These are phyloP conservation scores for Latheticus oryzae DNA, from an alignment of 2,888 invertebrate species.

Conservation along the genomic window DNA sequence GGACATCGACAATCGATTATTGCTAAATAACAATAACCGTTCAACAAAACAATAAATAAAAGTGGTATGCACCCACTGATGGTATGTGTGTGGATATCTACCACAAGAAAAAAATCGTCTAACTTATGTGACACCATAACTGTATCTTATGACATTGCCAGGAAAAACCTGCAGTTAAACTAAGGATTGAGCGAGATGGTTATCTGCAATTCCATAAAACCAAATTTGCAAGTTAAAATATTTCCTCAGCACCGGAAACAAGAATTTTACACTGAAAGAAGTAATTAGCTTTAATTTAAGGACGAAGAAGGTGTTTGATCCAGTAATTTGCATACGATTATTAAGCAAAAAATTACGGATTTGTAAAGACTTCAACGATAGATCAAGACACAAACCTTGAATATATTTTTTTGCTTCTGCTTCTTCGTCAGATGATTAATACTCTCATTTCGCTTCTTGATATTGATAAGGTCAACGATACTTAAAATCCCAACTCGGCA, in stretches of 20 bases:
- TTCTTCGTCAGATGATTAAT: too few species aligned
- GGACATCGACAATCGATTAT: conserved; percentile 29
- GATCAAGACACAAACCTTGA: conserved; percentile 11
- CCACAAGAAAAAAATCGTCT: conserved; percentile 21
- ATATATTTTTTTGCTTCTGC: too few species aligned
- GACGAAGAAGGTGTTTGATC: conserved; percentile 13
- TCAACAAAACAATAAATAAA: conserved; percentile 30
- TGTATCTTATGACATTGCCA: conserved; percentile 26
- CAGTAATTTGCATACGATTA: conserved; percentile 3
- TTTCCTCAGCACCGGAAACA: conserved; percentile 10
- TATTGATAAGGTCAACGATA: too few species aligned
- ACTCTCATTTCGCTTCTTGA: too few species aligned
- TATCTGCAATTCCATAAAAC: conserved; percentile 17
- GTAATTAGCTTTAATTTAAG: conserved; percentile 19
- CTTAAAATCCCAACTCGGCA: too few species aligned
- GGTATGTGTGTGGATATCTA: conserved; percentile 24
- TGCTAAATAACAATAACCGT: conserved; percentile 38
- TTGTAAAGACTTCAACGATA: conserved; percentile 6
- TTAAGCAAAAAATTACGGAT: background rate
- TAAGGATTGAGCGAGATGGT: conserved; percentile 28
- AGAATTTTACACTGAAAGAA: conserved; percentile 11
- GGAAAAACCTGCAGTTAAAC: conserved; percentile 24
- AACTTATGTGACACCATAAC: conserved; percentile 35
- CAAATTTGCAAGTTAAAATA: conserved; percentile 9
- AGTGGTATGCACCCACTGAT: conserved; percentile 33